Evolutionary conservation across 2,888 invertebrate genomes (phyloP), one percentile per base, ranked within the genome.

Genomic region (Nephrotoma flavescens): DNA sequence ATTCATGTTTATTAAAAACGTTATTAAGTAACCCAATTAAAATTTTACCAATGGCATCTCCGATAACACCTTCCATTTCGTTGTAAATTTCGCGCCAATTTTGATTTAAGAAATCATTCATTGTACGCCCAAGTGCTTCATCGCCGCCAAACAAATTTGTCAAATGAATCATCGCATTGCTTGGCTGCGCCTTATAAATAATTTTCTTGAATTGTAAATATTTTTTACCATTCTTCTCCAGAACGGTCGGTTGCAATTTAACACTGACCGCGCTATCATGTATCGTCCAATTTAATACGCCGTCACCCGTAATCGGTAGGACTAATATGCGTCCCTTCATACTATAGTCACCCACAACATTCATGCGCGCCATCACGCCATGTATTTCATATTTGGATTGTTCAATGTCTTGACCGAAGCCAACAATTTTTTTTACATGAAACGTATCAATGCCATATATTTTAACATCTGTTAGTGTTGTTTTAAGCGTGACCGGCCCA

Each of bases 131-230:
- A 1, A 94, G 91, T 12, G 91, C 87, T 87, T 92, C 92, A 89
- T 94, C 93, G 0, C 93, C 93, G 86, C 93, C 92, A 90, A 93
- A 95, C 0, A 95, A 92, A 89, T 95, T 94, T 12, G 93, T 92
- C 89, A 95, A 95, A 87, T 93, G 89, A 86, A 94, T 91, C 0
- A 90, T 87, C 0, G 94, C 93, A 42, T 90, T 90, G 87, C 92
- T 90, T 0, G 95, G 94, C 0, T 91, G 89, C 89, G 95, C 93
- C 87, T 93, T 93, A 0, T 94, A 92, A 0, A 89, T 90, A 89
- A 94, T 95, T 86, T 93, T 93, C 5, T 91, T 91, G 11, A 94
- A 91, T 90, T 92, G 93, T 92, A 94, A 92, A 90, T 92, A 94
- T 0, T 91, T 92, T 88, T 93, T 91, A 0, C 94, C 94, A 87